A percentile compares a stretch with the other conserved stretches of the same genome.
Evolutionary conservation across 2,113 vertebrate species (phyloP).

Genomic region (Galemys pyrenaicus): DNA sequence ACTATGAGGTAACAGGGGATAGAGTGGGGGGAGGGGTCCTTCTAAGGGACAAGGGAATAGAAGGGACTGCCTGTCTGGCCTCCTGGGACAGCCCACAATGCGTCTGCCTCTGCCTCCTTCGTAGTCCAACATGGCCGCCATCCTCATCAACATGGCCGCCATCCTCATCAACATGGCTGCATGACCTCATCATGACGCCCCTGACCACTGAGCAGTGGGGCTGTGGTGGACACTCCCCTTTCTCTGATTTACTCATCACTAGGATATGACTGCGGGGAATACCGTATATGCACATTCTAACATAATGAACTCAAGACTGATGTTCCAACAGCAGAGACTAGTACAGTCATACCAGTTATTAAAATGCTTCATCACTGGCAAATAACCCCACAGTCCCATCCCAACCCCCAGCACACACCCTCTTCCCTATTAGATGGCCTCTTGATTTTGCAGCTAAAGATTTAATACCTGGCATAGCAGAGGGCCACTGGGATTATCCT

Average conservation of each 20-base stretch:
- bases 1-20: conserved; percentile 86
- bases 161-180: too few species aligned
- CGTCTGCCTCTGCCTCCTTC: not conserved
- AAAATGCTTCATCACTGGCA: not conserved
- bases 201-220: not conserved
- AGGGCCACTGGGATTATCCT: not conserved
- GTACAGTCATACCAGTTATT: not conserved
- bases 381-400: not conserved
- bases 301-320: not conserved
- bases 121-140: not conserved
- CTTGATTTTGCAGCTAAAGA: not conserved
- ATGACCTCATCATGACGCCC: not conserved
- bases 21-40: not conserved
- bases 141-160: too few species aligned
- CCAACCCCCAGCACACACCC: not conserved
- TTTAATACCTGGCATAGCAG: not conserved
- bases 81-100: not conserved
- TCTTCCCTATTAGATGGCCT: not conserved
- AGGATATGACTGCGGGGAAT: not conserved
- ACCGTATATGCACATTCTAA: not conserved
- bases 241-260: not conserved
- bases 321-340: not conserved
- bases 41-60: not conserved
- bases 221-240: not conserved
- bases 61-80: not conserved